A percentile compares a stretch with the other conserved stretches of the same genome.
Evolutionary conservation across 2,888 invertebrate genomes (phyloP).

Genomic region (Amphiduros pacificus): DNA sequence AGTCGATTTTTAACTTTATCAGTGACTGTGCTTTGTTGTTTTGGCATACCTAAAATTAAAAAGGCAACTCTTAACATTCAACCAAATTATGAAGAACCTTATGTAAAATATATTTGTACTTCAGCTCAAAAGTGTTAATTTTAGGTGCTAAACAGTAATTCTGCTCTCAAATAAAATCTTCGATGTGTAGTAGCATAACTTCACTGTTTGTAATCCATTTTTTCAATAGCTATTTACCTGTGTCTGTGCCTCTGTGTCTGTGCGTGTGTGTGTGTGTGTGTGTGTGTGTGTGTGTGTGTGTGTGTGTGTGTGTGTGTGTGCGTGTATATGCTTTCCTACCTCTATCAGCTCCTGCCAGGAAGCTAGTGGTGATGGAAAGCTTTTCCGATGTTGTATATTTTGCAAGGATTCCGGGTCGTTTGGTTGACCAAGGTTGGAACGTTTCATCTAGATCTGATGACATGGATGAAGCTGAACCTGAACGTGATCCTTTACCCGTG

Average conservation of each 20-base stretch:
- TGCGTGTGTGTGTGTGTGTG: no score
- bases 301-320: conserved; percentile 85
- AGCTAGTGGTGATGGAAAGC: conserved; percentile 86
- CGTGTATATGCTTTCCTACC: no score
- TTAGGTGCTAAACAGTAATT: no score
- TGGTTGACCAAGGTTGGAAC: conserved; percentile 77
- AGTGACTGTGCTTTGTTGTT: conserved; percentile 61
- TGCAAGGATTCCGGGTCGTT: conserved; percentile 77
- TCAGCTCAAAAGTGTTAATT: no score
- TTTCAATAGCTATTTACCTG: no score
- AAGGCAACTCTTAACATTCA: not conserved
- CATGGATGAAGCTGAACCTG: no score
- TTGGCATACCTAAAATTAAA: not conserved
- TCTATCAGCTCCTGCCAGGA: conserved; percentile 63
- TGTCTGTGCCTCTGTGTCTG: no score
- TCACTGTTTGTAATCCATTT: conserved; percentile 62
- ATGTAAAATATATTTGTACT: not conserved
- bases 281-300: no score
- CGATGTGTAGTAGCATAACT: no score
- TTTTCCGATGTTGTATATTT: conserved; percentile 94
- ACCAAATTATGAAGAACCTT: not conserved
- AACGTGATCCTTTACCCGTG: no score
- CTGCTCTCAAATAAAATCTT: no score
- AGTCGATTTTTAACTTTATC: conserved; percentile 86
- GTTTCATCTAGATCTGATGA: conserved; percentile 47